phyloP scores from a whole-genome alignment of 2,888 invertebrate genomes.

The Nectonema munidae region DNA sequence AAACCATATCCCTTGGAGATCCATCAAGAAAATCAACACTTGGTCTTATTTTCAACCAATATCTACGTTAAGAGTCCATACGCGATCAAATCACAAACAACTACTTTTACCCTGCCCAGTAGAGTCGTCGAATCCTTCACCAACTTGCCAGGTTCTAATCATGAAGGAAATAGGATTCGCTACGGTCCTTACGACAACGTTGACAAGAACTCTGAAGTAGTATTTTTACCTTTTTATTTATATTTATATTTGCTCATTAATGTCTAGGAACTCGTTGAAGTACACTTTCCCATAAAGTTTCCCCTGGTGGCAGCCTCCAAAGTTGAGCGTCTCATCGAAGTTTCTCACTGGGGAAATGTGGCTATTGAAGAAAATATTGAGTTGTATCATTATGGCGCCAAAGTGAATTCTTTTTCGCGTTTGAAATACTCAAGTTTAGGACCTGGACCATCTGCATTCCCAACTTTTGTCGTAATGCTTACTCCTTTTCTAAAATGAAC shows the following conservation, averaged over 20 bases:
- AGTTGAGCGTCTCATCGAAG: constrained; percentile 53
- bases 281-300: constrained; percentile 79
- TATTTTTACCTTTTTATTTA: constrained; percentile 6
- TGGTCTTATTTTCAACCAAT: constrained; percentile 52
- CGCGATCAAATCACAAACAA: constrained; percentile 41
- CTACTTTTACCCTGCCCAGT: constrained; percentile 40
- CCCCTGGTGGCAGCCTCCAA: constrained; percentile 72
- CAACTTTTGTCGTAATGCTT: too few species aligned
- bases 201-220: constrained; percentile 28
- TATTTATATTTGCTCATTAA: constrained; percentile 6
- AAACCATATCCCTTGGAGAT: constrained; percentile 54
- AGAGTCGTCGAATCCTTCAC: constrained; percentile 47
- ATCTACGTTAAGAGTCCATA: constrained; percentile 54
- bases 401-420: constrained; percentile 50
- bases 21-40: constrained; percentile 61
- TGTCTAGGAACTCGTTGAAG: constrained; percentile 31
- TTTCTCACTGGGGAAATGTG: constrained; percentile 97
- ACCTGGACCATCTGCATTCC: too few species aligned
- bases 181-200: constrained; percentile 60
- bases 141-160: constrained; percentile 39
- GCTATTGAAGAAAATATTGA: constrained; percentile 77
- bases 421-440: too few species aligned
- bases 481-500: too few species aligned
- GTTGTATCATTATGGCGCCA: constrained; percentile 60
- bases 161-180: constrained; percentile 41